Conservation (phyloP, 2,113 vertebrate genomes). For the Podocnemis expansa region DNA sequence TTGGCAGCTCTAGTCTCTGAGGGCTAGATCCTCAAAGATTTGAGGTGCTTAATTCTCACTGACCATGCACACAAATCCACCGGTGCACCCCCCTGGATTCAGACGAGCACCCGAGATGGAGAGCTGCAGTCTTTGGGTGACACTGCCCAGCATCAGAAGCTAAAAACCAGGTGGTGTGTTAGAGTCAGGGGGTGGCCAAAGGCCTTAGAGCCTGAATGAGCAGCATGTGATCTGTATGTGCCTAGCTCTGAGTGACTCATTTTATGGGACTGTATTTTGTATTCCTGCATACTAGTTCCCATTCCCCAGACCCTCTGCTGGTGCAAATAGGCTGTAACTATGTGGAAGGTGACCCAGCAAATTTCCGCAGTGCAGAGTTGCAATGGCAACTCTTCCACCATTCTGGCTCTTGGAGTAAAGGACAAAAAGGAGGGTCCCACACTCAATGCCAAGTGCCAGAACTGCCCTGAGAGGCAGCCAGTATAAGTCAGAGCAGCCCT, state of each 20-base stretch:
- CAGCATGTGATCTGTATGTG: background rate
- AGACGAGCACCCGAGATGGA: background rate
- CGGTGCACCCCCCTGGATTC: background rate
- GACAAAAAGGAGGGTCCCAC: background rate
- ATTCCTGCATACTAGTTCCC: background rate
- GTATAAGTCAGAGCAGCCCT: background rate
- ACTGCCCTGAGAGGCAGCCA: background rate
- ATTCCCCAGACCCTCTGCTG: background rate
- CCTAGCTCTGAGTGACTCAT: background rate
- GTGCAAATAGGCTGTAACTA: background rate
- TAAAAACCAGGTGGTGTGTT: background rate
- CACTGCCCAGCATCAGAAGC: background rate
- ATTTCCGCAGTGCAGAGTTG: background rate
- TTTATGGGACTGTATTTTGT: background rate
- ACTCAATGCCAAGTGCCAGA: background rate
- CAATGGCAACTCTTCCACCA: background rate
- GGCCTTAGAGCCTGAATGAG: background rate
- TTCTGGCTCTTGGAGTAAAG: background rate
- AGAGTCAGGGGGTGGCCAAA: background rate
- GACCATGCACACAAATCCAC: no score
- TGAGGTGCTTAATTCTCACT: no score
- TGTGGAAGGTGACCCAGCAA: background rate
- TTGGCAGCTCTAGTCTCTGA: no score
- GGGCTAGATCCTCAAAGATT: no score
- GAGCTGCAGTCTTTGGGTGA: background rate